Base-by-base conservation (phyloP, 2,888 invertebrate species). In the Pyrrhia umbra region DNA sequence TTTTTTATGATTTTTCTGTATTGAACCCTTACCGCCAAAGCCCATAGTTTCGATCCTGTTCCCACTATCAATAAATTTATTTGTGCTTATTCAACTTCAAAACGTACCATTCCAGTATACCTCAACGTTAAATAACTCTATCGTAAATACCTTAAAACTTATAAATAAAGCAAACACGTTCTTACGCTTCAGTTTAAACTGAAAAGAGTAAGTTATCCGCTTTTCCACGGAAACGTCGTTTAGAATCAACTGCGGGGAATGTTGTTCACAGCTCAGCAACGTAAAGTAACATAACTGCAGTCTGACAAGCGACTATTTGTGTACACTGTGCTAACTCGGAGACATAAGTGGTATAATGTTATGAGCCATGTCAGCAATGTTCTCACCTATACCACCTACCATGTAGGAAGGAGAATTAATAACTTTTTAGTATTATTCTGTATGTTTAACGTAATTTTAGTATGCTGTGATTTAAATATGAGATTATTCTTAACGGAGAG, bases 181-280 rank as follows among this genome's bases (percentile, higher is more conserved):
- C 52, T 37, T n/a, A 56, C 45, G 50, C 23, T 65, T 40, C 51
- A 51, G 43, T 16, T 40, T 47, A 37, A 74, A 66, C 51, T 62
- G 20, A 59, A 62, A 65, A 75, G 42, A 43, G 50, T 58, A 75
- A 70, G 65, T 66, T 57, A 74, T 34, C 62, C 65, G 71, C 47
- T 47, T 63, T 67, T 58, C 23, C 59, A 34, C 23, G 59, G 43
- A 55, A 67, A 57, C 49, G 50, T 74, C 67, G 68, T 58, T 72
- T 63, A 66, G 58, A 77, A 65, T 65, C 64, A 74, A 67, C 66
- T 59, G 39, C 45, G 61, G 60, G 64, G 63, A 74, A 67, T 74
- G 56, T 62, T 62, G 68, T 25, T 46, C 68, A 37, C 30, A 59
- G 55, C 63, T 69, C 69, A 51, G 46, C 37, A 42, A 55, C 56